Percentiles rank a stretch among this genome's conserved stretches.
phyloP scores from a whole-genome alignment of 2,888 invertebrate genomes.

The Euzophera pinguis region DNA sequence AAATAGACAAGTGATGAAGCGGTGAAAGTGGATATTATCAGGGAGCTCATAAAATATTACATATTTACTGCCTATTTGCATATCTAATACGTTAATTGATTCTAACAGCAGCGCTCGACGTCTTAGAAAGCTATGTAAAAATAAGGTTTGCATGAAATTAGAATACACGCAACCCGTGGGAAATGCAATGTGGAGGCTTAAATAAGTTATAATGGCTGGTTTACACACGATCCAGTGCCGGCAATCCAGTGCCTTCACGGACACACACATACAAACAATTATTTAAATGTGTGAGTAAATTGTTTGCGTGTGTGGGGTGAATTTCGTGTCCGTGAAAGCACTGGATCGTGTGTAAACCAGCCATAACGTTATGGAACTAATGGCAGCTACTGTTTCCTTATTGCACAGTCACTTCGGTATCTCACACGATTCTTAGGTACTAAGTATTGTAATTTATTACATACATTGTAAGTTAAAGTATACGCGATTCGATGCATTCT shows the following conservation, averaged over 20 bases:
- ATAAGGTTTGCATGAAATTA: not conserved
- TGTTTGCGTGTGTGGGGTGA: no score
- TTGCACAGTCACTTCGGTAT: not conserved
- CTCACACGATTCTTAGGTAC: not conserved
- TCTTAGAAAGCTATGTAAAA: not conserved
- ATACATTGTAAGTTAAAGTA: no score
- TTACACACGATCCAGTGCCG: no score
- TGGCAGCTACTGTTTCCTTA: not conserved
- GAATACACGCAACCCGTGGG: not conserved
- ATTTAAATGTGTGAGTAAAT: no score
- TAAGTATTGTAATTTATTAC: no score
- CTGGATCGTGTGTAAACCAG: no score
- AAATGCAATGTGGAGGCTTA: not conserved
- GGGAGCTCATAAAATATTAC: conserved; percentile 15
- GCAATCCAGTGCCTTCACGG: no score
- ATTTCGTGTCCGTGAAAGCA: no score
- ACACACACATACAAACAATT: no score
- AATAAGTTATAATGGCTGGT: no score
- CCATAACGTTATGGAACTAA: not conserved
- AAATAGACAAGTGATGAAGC: conserved; percentile 7
- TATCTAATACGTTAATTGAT: not conserved
- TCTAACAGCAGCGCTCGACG: not conserved
- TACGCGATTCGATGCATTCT: no score
- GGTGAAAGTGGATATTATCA: conserved; percentile 8
- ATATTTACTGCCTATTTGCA: conserved; percentile 11